Percentiles rank a stretch among this genome's conserved stretches.
These are phyloP conservation scores for Propsilocerus akamusi DNA, from an alignment of 1,140 invertebrate genomes.

Conservation along the genomic window DNA sequence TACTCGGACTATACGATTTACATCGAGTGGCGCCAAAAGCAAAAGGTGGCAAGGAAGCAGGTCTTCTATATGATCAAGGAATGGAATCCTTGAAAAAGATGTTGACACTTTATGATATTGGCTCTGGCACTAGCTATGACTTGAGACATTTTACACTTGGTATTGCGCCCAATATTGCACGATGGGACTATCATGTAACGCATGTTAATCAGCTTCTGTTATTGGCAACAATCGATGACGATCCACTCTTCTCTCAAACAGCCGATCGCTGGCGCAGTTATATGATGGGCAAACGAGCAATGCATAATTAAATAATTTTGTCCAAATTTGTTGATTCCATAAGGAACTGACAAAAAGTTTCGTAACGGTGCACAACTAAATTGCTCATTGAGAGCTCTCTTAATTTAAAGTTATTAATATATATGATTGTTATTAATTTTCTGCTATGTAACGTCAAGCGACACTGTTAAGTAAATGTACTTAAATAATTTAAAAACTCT, in stretches of 20 bases:
- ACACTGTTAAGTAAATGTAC: too few species aligned
- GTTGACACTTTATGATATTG: conserved; percentile 85
- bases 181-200: conserved; percentile 97
- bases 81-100: conserved; percentile 78
- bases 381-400: too few species aligned
- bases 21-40: conserved; percentile 42
- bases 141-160: conserved; percentile 75
- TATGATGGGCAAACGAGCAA: conserved; percentile 82
- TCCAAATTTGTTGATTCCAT: too few species aligned
- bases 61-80: conserved; percentile 64
- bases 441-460: too few species aligned
- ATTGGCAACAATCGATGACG: conserved; percentile 70
- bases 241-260: conserved; percentile 63
- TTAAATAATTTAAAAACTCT: too few species aligned
- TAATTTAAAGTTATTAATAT: too few species aligned
- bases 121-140: conserved; percentile 93
- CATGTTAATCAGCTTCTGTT: conserved; percentile 92
- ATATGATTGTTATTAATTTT: too few species aligned
- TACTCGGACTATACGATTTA: conserved; percentile 90
- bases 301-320: conserved; percentile 67
- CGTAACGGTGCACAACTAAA: too few species aligned
- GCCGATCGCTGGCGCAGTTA: conserved; percentile 91
- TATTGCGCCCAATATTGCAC: conserved; percentile 74
- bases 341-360: too few species aligned
- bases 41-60: conserved; percentile 42